These are phyloP conservation scores for Reticulitermes speratus DNA, from an alignment of 1,140 invertebrate genomes.

Conservation along the genomic window DNA sequence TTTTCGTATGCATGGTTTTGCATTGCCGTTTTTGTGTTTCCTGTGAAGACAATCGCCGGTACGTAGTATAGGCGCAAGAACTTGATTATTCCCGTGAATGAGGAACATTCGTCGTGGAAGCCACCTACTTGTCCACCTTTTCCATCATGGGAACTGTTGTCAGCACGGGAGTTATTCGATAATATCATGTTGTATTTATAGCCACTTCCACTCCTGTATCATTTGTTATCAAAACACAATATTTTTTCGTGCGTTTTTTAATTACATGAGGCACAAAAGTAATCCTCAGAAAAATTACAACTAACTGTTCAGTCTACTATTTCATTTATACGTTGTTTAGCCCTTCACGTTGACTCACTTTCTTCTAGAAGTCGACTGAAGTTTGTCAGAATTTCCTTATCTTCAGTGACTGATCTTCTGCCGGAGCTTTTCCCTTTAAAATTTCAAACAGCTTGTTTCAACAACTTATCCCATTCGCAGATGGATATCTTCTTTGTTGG, in stretches of 20 bases:
- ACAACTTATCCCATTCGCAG: too few relatives aligned
- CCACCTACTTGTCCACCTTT: neutral
- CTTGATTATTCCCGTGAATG: constrained; percentile 48
- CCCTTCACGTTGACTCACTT: neutral
- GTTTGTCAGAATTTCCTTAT: neutral
- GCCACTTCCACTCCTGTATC: neutral
- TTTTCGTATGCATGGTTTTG: too few relatives aligned
- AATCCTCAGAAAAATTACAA: neutral
- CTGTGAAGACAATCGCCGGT: constrained; percentile 51
- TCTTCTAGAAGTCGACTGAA: neutral
- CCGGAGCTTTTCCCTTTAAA: too few relatives aligned
- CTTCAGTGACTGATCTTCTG: too few relatives aligned
- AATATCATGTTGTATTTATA: neutral
- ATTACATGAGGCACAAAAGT: too few relatives aligned
- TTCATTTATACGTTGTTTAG: neutral
- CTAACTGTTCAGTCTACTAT: neutral
- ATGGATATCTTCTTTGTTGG: too few relatives aligned
- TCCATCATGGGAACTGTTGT: neutral
- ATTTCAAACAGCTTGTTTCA: too few relatives aligned
- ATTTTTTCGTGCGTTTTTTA: too few relatives aligned
- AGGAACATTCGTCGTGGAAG: constrained; percentile 16
- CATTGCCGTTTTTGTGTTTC: too few relatives aligned
- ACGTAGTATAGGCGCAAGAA: constrained; percentile 55
- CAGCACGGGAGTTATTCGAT: neutral
- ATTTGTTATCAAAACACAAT: neutral